These are phyloP conservation scores for Pseudoips prasinana DNA, from an alignment of 2,888 invertebrate species.

Conservation along the genomic window DNA sequence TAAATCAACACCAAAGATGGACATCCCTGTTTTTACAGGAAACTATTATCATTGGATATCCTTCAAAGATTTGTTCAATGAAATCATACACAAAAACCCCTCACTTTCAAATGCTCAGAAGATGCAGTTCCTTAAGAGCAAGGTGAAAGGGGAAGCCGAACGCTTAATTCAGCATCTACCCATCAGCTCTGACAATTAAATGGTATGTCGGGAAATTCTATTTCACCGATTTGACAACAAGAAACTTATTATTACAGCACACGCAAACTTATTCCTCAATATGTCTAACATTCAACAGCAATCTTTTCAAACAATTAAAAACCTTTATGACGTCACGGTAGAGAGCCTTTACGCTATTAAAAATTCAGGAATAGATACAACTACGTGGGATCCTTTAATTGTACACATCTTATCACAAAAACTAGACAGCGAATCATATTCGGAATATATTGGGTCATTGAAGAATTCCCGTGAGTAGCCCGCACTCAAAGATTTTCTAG, in stretches of 20 bases:
- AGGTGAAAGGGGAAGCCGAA: background rate
- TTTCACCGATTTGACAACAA: background rate
- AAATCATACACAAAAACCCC: conserved; percentile 1
- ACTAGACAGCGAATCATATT: background rate
- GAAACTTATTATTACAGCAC: background rate
- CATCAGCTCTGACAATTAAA: background rate
- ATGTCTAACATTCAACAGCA: background rate
- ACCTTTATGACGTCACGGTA: background rate
- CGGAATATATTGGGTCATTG: background rate
- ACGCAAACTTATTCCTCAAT: background rate
- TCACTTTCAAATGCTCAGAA: background rate
- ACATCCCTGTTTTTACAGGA: background rate
- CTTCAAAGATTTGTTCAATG: conserved; percentile 2
- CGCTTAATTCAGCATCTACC: background rate
- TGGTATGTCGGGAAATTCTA: background rate
- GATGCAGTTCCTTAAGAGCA: conserved; percentile 1
- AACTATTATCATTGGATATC: conserved; percentile 2
- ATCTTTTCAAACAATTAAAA: background rate
- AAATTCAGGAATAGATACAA: background rate
- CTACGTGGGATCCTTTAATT: conserved; percentile 1
- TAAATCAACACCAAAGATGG: background rate
- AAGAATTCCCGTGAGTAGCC: conserved; percentile 1
- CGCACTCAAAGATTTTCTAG: background rate
- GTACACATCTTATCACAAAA: conserved; percentile 1
- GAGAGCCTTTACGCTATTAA: background rate